Percentiles rank a stretch among this genome's conserved stretches.
phyloP scores from a whole-genome alignment of 2,797 vertebrate genomes.

The Tiaroga cobitis region DNA sequence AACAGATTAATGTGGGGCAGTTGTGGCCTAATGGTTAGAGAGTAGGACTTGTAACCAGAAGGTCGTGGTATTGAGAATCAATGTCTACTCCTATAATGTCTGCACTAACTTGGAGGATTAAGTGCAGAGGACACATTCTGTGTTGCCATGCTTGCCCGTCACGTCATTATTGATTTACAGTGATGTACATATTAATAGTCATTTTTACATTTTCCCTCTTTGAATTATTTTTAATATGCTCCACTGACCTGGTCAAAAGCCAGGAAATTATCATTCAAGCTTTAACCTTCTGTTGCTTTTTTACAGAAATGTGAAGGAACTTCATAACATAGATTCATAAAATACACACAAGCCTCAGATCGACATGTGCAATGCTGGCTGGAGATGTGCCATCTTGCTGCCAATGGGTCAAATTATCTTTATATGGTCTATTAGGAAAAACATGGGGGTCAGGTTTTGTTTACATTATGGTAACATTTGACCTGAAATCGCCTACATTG shows the following conservation, averaged over 20 bases:
- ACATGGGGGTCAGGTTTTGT: not conserved
- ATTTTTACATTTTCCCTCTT: not conserved
- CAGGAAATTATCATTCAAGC: not conserved
- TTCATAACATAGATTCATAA: conserved; percentile 6
- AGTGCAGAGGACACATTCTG: too few species aligned
- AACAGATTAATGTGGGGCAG: too few species aligned
- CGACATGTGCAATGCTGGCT: not conserved
- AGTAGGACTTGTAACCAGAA: too few species aligned
- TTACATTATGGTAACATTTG: not conserved
- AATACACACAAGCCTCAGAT: conserved; percentile 4
- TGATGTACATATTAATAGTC: not conserved
- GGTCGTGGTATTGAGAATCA: too few species aligned
- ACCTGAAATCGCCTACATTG: not conserved
- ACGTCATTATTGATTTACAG: not conserved
- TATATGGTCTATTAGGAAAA: not conserved
- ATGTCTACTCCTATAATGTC: too few species aligned
- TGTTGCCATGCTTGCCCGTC: too few species aligned
- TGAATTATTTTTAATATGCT: not conserved
- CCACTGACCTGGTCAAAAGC: not conserved
- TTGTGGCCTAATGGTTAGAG: too few species aligned
- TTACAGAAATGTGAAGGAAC: not conserved
- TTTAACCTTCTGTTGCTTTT: not conserved
- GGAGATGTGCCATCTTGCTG: not conserved
- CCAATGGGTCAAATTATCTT: not conserved
- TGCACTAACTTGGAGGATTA: too few species aligned